A percentile compares a stretch with the other conserved stretches of the same genome.
phyloP scores from a whole-genome alignment of 2,888 invertebrate genomes.

The Pollenia amentaria region DNA sequence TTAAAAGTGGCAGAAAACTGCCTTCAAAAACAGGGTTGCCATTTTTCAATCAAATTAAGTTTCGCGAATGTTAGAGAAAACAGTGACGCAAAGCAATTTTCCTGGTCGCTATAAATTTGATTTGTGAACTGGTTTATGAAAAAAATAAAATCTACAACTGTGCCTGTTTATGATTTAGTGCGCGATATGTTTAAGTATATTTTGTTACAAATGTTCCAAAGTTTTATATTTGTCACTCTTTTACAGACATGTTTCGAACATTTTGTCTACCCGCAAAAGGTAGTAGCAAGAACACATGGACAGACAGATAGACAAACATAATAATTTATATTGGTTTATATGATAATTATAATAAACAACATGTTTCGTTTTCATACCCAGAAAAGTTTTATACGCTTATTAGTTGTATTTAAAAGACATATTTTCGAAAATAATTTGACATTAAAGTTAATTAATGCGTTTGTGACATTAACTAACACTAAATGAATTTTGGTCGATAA shows the following conservation, averaged over 20 bases:
- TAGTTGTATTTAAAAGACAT: conserved; percentile 12
- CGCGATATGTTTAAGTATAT: too few species aligned
- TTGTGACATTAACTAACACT: not conserved
- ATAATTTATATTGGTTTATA: conserved; percentile 62
- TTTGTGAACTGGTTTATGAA: too few species aligned
- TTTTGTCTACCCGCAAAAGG: conserved; percentile 45
- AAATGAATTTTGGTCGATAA: too few species aligned
- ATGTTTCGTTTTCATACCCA: not conserved
- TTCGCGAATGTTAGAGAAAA: too few species aligned
- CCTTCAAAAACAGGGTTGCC: too few species aligned
- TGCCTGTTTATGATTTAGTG: too few species aligned
- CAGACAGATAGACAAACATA: conserved; percentile 32
- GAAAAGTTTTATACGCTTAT: conserved; percentile 36
- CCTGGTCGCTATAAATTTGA: too few species aligned
- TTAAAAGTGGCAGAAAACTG: too few species aligned
- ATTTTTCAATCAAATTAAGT: too few species aligned
- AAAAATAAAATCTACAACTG: too few species aligned
- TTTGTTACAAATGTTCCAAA: too few species aligned
- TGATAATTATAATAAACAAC: conserved; percentile 45
- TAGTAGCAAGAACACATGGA: conserved; percentile 8
- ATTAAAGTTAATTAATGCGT: not conserved
- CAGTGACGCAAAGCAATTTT: too few species aligned
- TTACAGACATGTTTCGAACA: conserved; percentile 25
- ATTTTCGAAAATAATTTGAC: not conserved
- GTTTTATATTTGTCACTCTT: conserved; percentile 2